Conservation (phyloP, 2,888 invertebrate genomes). For the Alsophila aescularia region DNA sequence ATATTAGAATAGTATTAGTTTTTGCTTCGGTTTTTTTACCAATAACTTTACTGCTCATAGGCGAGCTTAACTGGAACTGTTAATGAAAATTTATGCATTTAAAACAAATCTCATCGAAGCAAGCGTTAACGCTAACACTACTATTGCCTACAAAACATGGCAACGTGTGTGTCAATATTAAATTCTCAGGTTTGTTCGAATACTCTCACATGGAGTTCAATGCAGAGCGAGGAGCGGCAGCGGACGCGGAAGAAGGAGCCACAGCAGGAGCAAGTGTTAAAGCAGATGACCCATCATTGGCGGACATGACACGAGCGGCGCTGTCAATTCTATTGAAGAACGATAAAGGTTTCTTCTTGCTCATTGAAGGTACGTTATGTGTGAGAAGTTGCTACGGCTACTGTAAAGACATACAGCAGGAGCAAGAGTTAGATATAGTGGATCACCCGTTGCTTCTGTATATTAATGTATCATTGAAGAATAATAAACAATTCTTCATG, state of each 20-base stretch:
- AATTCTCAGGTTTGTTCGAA: conserved; percentile 86
- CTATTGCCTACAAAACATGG: too few relatives aligned
- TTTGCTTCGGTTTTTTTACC: too few relatives aligned
- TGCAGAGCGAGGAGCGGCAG: conserved; percentile 87
- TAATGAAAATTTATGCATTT: too few relatives aligned
- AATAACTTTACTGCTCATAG: too few relatives aligned
- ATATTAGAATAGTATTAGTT: too few relatives aligned
- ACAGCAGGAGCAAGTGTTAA: conserved; percentile 85
- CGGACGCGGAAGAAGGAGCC: conserved; percentile 78
- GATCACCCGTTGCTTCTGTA: neutral
- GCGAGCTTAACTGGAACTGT: too few relatives aligned
- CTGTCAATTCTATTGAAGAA: conserved; percentile 88
- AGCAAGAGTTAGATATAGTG: too few relatives aligned
- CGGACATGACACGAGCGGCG: conserved; percentile 91
- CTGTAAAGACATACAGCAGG: neutral
- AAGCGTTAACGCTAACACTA: too few relatives aligned
- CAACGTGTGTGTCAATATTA: too few relatives aligned
- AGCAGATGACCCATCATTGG: conserved; percentile 89
- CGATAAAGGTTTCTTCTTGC: conserved; percentile 89
- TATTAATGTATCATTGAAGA: too few relatives aligned
- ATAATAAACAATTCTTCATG: too few relatives aligned
- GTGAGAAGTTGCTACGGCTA: neutral
- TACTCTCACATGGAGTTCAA: conserved; percentile 93
- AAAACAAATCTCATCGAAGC: too few relatives aligned
- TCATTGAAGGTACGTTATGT: conserved; percentile 86